Base-by-base conservation (phyloP, 2,113 vertebrate species). In the Eulacestoma nigropectus region DNA sequence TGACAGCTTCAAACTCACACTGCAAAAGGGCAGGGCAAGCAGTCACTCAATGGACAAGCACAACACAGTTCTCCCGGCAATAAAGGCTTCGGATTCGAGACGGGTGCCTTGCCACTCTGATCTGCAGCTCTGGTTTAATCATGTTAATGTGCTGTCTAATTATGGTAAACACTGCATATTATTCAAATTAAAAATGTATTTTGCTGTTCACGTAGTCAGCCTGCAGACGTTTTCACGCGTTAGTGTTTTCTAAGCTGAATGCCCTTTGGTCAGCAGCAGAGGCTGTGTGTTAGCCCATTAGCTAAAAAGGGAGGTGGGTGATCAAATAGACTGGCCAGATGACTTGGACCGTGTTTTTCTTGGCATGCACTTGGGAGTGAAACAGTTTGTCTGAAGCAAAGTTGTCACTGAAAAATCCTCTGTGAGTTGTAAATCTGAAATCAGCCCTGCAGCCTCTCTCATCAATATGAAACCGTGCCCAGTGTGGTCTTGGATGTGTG, bases 101-200 rank as follows among this genome's bases (percentile, higher is more conserved):
- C 4, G 16, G 46, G 64, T 93, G 74, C 81, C 81, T 86, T 94
- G 60, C 81, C 86, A 89, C 89, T 95, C 70, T 90, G 86, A 96
- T 97, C 92, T 13, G 1, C 46, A 30, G 80, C 0, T 0, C 75
- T 39, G 41, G 78, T 86, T 95, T 97, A 96, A 96, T 96, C 86
- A 95, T 84, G 90, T 96, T 97, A 97, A 97, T 97, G 90, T 2
- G 18, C 95, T 97, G 93, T 81, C 96, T 97, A 96, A 97, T 97
- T 97, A 97, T 97, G 96, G 92, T 96, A 97, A 97, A 97, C 75
- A 87, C 84, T 91, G 52, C 84, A 94, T 96, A 96, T 97, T 96
- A 97, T 96, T 94, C 56, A 91, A 89, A 97, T 97, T 95, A 95
- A 96, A 97, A 97, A 94, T 94, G 81, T 92, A 91, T 96, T 87